A percentile compares a stretch with the other conserved stretches of the same genome.
Conservation (phyloP, 2,113 vertebrate genomes). For the Semnornis frantzii region DNA sequence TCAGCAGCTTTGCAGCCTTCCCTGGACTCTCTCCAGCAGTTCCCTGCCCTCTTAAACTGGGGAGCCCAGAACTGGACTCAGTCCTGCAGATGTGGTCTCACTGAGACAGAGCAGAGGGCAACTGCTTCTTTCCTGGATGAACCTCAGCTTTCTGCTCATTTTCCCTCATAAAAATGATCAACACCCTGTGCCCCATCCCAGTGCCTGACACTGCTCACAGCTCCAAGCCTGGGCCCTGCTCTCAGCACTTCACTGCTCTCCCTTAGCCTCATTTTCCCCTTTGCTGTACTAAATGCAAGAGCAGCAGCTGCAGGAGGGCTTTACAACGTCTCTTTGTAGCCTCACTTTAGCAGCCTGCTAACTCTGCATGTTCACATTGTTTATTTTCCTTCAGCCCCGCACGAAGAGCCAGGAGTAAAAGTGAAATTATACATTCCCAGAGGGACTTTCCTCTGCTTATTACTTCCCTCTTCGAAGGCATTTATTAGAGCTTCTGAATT, state of each 20-base stretch:
- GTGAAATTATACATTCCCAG: constrained; percentile 43
- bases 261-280: background rate
- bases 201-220: background rate
- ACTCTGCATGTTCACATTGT: background rate
- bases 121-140: background rate
- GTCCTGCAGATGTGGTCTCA: background rate
- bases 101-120: background rate
- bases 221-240: background rate
- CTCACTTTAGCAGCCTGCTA: background rate
- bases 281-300: background rate
- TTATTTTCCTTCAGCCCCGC: constrained; percentile 31
- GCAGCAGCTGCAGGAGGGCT: background rate
- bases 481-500: constrained; percentile 59
- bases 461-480: constrained; percentile 44
- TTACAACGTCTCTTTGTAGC: background rate
- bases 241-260: background rate
- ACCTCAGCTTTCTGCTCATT: background rate
- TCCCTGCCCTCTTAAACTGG: no score
- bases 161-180: background rate
- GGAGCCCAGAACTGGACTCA: no score
- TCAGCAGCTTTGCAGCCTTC: no score
- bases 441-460: constrained; percentile 38
- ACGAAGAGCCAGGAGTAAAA: background rate
- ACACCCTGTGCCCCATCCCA: background rate
- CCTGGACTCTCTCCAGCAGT: no score